Percentiles rank a stretch among this genome's conserved stretches.
phyloP scores from a whole-genome alignment of 2,113 vertebrate genomes.

The Neoarius graeffei region DNA sequence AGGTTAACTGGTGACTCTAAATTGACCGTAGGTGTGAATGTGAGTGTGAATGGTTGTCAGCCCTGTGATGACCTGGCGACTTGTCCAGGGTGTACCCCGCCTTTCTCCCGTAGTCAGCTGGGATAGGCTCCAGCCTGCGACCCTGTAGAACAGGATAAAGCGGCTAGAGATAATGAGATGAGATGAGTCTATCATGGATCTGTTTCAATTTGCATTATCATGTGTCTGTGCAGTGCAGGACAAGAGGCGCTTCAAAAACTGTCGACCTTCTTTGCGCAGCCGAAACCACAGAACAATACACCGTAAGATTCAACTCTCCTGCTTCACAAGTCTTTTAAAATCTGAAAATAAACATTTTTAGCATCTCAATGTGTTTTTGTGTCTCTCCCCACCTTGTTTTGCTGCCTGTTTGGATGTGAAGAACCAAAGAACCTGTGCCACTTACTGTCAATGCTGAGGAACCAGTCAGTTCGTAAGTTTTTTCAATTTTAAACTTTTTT shows the following conservation, averaged over 20 bases:
- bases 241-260: conserved; percentile 74
- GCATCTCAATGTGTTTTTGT: neutral
- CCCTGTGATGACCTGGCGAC: no score
- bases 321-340: neutral
- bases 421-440: conserved; percentile 7
- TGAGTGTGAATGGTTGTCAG: no score
- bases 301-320: conserved; percentile 26
- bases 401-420: neutral
- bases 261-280: conserved; percentile 72
- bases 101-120: no score
- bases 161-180: no score
- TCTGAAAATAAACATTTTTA: neutral
- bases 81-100: no score
- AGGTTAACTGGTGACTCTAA: no score
- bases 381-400: neutral
- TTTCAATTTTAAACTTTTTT: neutral
- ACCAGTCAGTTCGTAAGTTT: conserved; percentile 45
- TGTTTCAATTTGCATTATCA: neutral
- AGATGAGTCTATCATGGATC: neutral
- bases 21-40: no score
- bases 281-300: conserved; percentile 43
- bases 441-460: conserved; percentile 45
- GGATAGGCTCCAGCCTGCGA: no score
- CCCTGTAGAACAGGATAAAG: no score
- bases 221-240: conserved; percentile 66